Evolutionary conservation across 1,140 invertebrate species (phyloP), one percentile per base, ranked within the genome.

Genomic region (Papilio aristodemus): DNA sequence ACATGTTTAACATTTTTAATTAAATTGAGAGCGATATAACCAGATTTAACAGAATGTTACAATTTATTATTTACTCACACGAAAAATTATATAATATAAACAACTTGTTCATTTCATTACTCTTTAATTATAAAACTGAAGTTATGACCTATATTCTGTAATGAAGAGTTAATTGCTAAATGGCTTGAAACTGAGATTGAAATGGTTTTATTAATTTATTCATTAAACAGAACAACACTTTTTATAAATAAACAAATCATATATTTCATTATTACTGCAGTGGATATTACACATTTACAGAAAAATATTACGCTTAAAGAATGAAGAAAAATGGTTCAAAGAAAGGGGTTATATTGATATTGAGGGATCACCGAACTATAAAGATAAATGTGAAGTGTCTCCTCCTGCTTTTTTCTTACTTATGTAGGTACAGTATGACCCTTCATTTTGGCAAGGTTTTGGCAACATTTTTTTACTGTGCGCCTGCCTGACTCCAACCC

Each of bases 121-220:
- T 54, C 19, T 54, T 39, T 39, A 39, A 10, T 39, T 54, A 17
- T 19, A 17, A n/a, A 13, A 54, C 46, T 54, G 11, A 22, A 54
- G 46, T 54, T 54, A 19, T 54, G 46, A 54, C 46, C 46, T 54
- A 54, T 10, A 54, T 54, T 54, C 10, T 54, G 46, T 54, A 22
- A 17, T 19, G 43, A 50, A 19, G 43, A 50, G 17, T n/a, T 50
- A 17, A 9, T 25, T 54, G 46, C 22, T 54, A 54, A 54, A 54
- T 54, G 10, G 10, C 46, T 8, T 54, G 19, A 54, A 54, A 22
- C 46, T 54, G 46, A 50, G 43, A 19, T 9, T 54, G 46, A 54
- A 43, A 50, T n/a, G 41, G 22, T 54, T 54, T 22, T 54, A 54
- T 11, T 54, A 54, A 54, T 50, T 22, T 54, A 54, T 54, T 54